Percentiles rank a stretch among this genome's conserved stretches.
Conservation (phyloP, 2,113 vertebrate genomes). For the Xiphophorus maculatus region DNA sequence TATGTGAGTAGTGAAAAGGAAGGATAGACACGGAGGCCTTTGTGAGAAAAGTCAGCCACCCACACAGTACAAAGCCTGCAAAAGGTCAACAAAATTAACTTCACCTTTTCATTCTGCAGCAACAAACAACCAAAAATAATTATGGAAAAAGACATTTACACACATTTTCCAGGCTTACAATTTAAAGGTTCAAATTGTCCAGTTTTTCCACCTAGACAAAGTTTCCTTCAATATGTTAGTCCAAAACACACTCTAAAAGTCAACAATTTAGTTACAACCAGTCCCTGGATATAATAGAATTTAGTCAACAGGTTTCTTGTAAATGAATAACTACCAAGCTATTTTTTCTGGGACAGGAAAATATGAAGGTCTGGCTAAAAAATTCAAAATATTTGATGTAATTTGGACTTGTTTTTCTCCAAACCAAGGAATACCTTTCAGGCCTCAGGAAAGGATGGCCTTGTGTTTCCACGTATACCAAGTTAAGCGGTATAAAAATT, state of each 20-base stretch:
- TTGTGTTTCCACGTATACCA: background rate
- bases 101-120: background rate
- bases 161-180: background rate
- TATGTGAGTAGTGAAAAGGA: constrained; percentile 55
- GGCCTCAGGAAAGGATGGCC: background rate
- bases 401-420: no score
- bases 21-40: constrained; percentile 69
- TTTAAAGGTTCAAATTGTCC: background rate
- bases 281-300: background rate
- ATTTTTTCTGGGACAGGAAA: background rate
- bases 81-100: background rate
- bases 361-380: background rate
- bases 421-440: background rate
- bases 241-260: background rate
- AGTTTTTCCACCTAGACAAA: background rate
- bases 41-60: constrained; percentile 67
- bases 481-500: background rate
- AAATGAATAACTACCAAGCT: background rate
- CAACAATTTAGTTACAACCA: background rate
- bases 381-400: background rate
- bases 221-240: background rate
- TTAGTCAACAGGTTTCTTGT: background rate
- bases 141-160: background rate
- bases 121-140: background rate
- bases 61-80: constrained; percentile 53